Evolutionary conservation across 2,797 vertebrate species (phyloP).

Genomic region (Octomys mimax): DNA sequence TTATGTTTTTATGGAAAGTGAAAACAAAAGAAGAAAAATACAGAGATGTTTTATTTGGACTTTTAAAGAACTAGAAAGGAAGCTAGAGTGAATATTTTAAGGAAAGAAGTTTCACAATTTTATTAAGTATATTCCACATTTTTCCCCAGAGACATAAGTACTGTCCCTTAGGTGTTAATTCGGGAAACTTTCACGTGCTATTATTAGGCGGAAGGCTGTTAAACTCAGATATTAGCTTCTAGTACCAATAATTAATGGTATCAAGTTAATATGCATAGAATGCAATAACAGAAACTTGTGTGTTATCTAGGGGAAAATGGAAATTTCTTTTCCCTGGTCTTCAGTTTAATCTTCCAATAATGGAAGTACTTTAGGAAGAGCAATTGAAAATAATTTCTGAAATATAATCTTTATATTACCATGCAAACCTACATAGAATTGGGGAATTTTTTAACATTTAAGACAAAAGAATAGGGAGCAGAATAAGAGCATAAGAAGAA

Average conservation of each 20-base stretch:
- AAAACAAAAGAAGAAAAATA: constrained; percentile 41
- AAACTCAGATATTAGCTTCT: constrained; percentile 32
- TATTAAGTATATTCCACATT: not conserved
- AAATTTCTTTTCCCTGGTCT: not conserved
- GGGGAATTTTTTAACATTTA: constrained; percentile 36
- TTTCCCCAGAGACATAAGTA: not conserved
- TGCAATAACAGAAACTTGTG: not conserved
- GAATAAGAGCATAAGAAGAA: not conserved
- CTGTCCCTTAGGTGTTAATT: constrained; percentile 14
- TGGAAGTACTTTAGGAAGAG: constrained; percentile 35
- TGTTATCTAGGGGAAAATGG: not conserved
- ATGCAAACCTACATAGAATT: constrained; percentile 22
- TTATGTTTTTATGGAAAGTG: constrained; percentile 39
- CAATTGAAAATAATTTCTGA: constrained; percentile 60
- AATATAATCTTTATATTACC: constrained; percentile 4
- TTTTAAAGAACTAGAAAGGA: not conserved
- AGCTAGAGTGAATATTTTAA: not conserved
- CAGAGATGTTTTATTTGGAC: not conserved
- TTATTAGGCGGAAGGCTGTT: not conserved
- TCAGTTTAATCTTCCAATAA: constrained; percentile 49
- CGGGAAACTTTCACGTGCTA: not conserved
- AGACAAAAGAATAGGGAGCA: not conserved
- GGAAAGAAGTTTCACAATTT: not conserved
- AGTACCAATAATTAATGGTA: not conserved
- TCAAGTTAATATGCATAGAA: not conserved